Percentiles rank a stretch among this genome's conserved stretches.
These are phyloP conservation scores for Sylvilagus floridanus DNA, from an alignment of 2,797 vertebrate species.

Conservation along the genomic window DNA sequence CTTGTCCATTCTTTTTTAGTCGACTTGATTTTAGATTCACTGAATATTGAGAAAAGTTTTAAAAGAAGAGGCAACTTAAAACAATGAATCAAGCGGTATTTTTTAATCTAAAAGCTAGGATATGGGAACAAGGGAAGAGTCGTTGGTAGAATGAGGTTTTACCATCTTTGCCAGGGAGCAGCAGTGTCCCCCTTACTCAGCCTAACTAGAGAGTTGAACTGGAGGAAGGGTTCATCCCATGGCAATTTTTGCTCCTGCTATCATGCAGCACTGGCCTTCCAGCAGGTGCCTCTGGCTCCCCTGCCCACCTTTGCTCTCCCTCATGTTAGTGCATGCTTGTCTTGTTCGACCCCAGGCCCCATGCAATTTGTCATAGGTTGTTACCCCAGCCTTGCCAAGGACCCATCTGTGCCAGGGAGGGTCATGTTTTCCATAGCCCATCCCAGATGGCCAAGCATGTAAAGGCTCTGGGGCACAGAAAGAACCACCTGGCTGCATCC, in stretches of 20 bases:
- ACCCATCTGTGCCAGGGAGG: neutral
- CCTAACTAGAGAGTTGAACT: constrained; percentile 19
- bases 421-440: neutral
- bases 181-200: neutral
- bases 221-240: neutral
- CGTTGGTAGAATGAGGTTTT: neutral
- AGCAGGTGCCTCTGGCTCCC: neutral
- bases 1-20: neutral
- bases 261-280: neutral
- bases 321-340: neutral
- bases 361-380: neutral
- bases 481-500: neutral
- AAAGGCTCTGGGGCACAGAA: neutral
- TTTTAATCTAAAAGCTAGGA: neutral
- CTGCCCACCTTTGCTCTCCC: neutral
- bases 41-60: neutral
- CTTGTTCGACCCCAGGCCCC: too few relatives aligned
- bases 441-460: neutral
- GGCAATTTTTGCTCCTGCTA: neutral
- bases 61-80: neutral
- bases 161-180: neutral
- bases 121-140: neutral
- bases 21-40: neutral
- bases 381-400: neutral
- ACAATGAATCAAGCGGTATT: neutral